phyloP scores from a whole-genome alignment of 2,113 vertebrate genomes.

The Pteruthius melanotis region DNA sequence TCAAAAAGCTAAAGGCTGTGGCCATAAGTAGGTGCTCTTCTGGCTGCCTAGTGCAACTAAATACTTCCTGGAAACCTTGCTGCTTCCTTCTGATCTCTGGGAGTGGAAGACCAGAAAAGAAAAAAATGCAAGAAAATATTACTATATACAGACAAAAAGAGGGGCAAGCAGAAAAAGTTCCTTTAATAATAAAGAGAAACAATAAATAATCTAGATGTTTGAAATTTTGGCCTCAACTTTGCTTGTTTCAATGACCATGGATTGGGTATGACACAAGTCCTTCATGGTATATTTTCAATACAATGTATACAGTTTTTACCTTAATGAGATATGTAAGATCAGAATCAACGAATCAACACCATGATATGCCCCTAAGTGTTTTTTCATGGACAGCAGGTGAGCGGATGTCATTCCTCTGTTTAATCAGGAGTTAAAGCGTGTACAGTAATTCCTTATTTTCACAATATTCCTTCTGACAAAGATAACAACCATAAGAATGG shows the following conservation, averaged over 20 bases:
- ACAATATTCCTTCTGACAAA: conserved; percentile 81
- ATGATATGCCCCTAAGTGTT: conserved; percentile 70
- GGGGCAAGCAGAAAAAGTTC: neutral
- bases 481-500: conserved; percentile 77
- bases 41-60: neutral
- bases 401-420: conserved; percentile 67
- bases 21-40: neutral
- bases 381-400: conserved; percentile 56
- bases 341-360: conserved; percentile 44
- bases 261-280: conserved; percentile 14
- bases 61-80: neutral
- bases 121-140: neutral
- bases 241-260: conserved; percentile 5
- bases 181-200: neutral
- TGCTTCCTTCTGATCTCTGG: neutral
- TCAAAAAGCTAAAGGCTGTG: neutral
- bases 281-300: conserved; percentile 31
- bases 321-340: conserved; percentile 39
- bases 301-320: conserved; percentile 1
- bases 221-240: conserved; percentile 32
- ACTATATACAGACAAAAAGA: neutral
- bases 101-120: neutral
- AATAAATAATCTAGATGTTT: neutral
- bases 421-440: conserved; percentile 78
- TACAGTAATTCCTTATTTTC: conserved; percentile 78